Evolutionary conservation across 2,113 vertebrate species (phyloP).

Genomic region (Brachionichthys hirsutus): DNA sequence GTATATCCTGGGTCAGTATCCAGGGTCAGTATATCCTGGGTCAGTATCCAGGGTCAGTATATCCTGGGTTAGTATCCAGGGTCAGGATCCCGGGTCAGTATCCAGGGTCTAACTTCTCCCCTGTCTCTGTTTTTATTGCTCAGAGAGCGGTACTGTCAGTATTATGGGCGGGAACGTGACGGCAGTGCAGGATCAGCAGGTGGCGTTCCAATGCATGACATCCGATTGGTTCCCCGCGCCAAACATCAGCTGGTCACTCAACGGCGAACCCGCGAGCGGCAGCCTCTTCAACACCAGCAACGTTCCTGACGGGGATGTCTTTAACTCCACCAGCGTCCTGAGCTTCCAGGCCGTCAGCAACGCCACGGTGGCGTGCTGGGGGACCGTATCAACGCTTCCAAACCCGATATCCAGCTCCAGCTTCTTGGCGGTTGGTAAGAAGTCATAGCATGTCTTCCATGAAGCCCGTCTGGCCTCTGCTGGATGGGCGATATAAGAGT

Average conservation of each 20-base stretch:
- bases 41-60: too few species aligned
- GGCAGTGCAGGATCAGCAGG: conserved; percentile 69
- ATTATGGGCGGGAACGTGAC: conserved; percentile 71
- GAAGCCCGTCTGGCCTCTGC: too few species aligned
- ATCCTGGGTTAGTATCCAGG: too few species aligned
- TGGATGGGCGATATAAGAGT: too few species aligned
- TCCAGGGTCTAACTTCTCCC: too few species aligned
- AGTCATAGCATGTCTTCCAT: neutral
- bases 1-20: too few species aligned
- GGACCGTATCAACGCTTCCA: conserved; percentile 64
- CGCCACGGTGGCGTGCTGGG: conserved; percentile 79
- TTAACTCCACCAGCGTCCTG: conserved; percentile 78
- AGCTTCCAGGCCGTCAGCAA: conserved; percentile 65
- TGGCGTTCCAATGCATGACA: conserved; percentile 78
- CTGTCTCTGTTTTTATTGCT: neutral
- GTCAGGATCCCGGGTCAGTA: too few species aligned
- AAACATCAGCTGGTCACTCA: conserved; percentile 78
- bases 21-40: too few species aligned
- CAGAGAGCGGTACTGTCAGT: conserved; percentile 81
- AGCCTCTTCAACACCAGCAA: conserved; percentile 65
- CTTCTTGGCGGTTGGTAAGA: conserved; percentile 76
- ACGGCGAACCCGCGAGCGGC: conserved; percentile 55
- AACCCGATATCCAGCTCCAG: conserved; percentile 65
- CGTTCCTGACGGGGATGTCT: conserved; percentile 34
- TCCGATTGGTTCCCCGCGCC: conserved; percentile 81